Conservation (phyloP, 2,113 vertebrate species). For the Collichthys lucidus region DNA sequence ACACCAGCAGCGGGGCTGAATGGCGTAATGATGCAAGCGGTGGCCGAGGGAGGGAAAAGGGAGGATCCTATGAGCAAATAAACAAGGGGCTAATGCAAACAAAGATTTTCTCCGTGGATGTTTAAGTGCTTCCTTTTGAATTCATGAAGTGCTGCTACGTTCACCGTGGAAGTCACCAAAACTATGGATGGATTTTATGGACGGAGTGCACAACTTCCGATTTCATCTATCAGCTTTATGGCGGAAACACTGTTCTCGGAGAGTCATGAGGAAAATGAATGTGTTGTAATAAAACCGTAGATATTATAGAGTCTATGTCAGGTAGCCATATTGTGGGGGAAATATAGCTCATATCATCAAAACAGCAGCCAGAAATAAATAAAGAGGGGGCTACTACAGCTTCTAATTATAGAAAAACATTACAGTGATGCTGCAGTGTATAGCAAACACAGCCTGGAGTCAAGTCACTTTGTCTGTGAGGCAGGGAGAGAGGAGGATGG, state of each 20-base stretch:
- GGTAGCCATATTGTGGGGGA: constrained; percentile 51
- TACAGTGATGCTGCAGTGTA: constrained; percentile 61
- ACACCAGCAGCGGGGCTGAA: constrained; percentile 52
- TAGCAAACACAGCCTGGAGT: constrained; percentile 59
- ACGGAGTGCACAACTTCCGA: not conserved
- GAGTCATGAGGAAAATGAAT: constrained; percentile 54
- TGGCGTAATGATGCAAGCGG: constrained; percentile 73
- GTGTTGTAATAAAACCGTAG: constrained; percentile 48
- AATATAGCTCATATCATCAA: constrained; percentile 49
- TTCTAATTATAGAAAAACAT: constrained; percentile 78
- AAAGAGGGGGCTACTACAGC: constrained; percentile 49
- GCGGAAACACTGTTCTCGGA: not conserved
- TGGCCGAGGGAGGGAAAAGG: constrained; percentile 65
- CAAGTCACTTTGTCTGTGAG: constrained; percentile 46
- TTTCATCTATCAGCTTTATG: constrained; percentile 8
- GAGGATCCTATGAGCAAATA: constrained; percentile 46
- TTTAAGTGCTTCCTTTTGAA: constrained; percentile 62
- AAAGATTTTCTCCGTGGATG: constrained; percentile 43
- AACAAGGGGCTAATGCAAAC: constrained; percentile 65
- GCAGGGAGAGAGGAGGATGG: constrained; percentile 22
- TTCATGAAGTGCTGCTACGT: constrained; percentile 44
- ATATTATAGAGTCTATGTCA: constrained; percentile 51
- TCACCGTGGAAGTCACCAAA: constrained; percentile 1
- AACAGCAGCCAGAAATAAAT: constrained; percentile 48
- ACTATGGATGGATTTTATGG: not conserved